Base-by-base conservation (phyloP, 2,797 vertebrate genomes). In the Hozukius guyotensis region DNA sequence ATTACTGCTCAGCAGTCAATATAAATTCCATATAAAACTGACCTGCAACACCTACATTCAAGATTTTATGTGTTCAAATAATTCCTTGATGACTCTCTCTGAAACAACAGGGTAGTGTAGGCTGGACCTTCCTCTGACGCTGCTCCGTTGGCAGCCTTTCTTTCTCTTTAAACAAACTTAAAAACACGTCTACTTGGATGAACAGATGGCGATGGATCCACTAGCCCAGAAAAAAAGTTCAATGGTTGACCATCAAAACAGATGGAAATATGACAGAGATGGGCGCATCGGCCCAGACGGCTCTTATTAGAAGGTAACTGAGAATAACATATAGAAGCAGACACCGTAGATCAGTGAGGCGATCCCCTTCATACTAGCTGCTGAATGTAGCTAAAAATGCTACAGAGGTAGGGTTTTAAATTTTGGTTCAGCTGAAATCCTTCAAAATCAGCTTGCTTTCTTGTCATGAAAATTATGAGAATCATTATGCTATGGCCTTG, bases 191-290 rank as follows among this genome's bases (percentile, higher is more conserved):
- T 22, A 38, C 63, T 52, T 46, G 10, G 24, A 72, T 68, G 22
- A 71, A 49, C 72, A 82, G 72, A 77, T 82, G 83, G 78, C 36
- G 29, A 66, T 52, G 72, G 4, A 80, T 65, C 56, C 8, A 59
- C 2, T 6, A 18, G 72, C 22, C 27, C n/a, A 27, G 8, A 38
- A 55, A 71, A 75, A 61, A 68, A 62, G 38, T 72, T 75, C 57
- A 77, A 36, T 63, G 53, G 31, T 42, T 66, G 74, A 74, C 77
- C 55, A 65, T 86, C 57, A 77, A 67, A 77, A 83, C 77, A 75
- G 64, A 82, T 69, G 78, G 75, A 65, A 71, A 75, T 61, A 66
- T 75, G 72, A 86, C 72, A 57, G 64, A 71, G 84, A 83, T 60
- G 69, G 68, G 72, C 12, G 4, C 24, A 12, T 55, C 67, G 20